Evolutionary conservation across 2,797 vertebrate genomes (phyloP), one percentile per base, ranked within the genome.

Genomic region (Oreochromis grahami): DNA sequence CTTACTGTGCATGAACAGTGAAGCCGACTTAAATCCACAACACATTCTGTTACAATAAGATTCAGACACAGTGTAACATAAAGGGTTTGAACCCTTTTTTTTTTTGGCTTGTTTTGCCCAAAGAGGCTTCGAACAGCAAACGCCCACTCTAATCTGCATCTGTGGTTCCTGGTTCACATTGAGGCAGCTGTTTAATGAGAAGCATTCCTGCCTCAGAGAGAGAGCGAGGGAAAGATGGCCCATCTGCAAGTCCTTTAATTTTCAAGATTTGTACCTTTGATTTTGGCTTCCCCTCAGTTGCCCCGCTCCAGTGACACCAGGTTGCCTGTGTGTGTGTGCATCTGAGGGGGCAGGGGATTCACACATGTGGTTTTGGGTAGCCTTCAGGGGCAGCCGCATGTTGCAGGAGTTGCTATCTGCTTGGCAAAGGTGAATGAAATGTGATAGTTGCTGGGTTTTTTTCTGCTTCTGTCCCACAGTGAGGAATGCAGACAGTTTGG

Each of bases 221-320:
- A 21, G 1, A 13, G 13, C 0, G 82, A 80, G 86, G 55, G 80
- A 87, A 78, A 88, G 86, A 92, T 86, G 89, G 89, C 87, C 19
- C 48, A 55, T 83, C 90, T 91, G 82, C 81, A 63, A 88, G 90
- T 89, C 92, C 94, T 95, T 91, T 95, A 88, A 95, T 96, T 96
- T 94, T 83, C 83, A 74, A 83, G 84, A 93, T 92, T 90, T 92
- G 91, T 87, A 91, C 89, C 94, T 96, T 94, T 94, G 93, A 95
- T 94, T 93, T 87, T 85, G 87, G 86, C 90, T 90, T 94, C 88
- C 86, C 88, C 86, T 87, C 91, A 92, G 93, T 92, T 88, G 89
- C 81, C 79, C 77, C 36, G 53, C 82, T 92, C 65, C 84, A 89
- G 41, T 79, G 38, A 87, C 87, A 88, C 55, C 84, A 85, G 87